A percentile compares a stretch with the other conserved stretches of the same genome.
Conservation (phyloP, 2,113 vertebrate genomes). For the Fregetta grallaria region DNA sequence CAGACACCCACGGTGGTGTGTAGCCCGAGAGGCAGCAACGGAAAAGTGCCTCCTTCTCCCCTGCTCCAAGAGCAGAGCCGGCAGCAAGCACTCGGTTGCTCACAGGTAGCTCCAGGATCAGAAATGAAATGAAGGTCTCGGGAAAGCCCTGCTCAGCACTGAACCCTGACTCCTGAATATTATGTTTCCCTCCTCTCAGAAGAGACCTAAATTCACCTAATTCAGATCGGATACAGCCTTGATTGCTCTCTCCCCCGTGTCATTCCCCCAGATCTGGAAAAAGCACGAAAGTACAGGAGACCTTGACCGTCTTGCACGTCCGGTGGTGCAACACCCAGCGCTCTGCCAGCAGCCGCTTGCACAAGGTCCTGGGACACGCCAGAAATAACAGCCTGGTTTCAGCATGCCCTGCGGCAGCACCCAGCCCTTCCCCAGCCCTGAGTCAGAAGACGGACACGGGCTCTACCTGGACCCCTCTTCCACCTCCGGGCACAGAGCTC, state of each 20-base stretch:
- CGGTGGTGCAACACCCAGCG: not conserved
- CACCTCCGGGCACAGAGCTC: not conserved
- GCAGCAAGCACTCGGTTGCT: not conserved
- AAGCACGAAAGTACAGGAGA: not conserved
- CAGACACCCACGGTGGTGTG: not conserved
- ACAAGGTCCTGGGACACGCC: not conserved
- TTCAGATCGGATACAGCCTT: not conserved
- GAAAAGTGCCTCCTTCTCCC: not conserved
- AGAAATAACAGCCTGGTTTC: not conserved
- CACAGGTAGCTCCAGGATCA: not conserved
- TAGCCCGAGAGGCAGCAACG: not conserved
- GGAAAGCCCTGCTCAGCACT: not conserved
- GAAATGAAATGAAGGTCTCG: not conserved
- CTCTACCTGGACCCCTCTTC: not conserved
- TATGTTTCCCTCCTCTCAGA: not conserved
- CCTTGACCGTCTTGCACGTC: rapidly evolving
- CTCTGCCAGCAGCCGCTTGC: not conserved
- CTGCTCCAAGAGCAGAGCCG: not conserved
- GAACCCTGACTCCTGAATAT: not conserved
- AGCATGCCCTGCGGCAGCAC: not conserved
- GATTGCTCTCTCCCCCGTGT: not conserved
- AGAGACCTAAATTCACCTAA: not conserved
- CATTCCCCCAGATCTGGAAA: not conserved
- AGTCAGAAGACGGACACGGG: not conserved
- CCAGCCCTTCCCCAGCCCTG: not conserved